A percentile compares a stretch with the other conserved stretches of the same genome.
Conservation (phyloP, 2,888 invertebrate genomes). For the Cosmorhoe ocellata region DNA sequence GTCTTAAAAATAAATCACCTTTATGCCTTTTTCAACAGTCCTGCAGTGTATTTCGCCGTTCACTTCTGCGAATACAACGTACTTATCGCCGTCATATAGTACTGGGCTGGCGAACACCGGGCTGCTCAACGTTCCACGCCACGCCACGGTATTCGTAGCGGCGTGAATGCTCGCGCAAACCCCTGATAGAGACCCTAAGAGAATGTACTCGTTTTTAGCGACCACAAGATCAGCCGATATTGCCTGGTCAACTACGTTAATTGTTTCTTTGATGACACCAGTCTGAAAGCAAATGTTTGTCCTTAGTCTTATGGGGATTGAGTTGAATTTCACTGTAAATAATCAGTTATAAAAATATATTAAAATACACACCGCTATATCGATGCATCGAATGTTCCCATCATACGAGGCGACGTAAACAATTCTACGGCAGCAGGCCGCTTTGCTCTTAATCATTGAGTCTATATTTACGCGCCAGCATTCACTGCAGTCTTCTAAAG, state of each 20-base stretch:
- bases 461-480: conserved; percentile 84
- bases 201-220: conserved; percentile 62
- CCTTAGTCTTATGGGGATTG: no score
- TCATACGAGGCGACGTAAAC: conserved; percentile 89
- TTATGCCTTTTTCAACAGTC: conserved; percentile 71
- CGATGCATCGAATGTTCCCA: conserved; percentile 83
- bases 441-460: conserved; percentile 85
- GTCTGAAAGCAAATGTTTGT: conserved; percentile 71
- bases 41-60: conserved; percentile 81
- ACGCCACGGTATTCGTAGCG: conserved; percentile 77
- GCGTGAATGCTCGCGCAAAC: conserved; percentile 78
- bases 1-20: conserved; percentile 48
- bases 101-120: conserved; percentile 86
- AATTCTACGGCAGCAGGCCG: conserved; percentile 53
- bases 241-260: conserved; percentile 64
- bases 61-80: conserved; percentile 81
- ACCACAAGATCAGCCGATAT: conserved; percentile 75
- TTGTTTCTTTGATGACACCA: conserved; percentile 63
- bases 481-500: conserved; percentile 75
- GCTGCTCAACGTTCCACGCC: conserved; percentile 81
- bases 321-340: no score
- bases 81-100: conserved; percentile 78
- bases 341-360: no score
- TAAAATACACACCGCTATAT: conserved; percentile 76
- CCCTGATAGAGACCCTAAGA: conserved; percentile 83